Percentiles rank a stretch among this genome's conserved stretches.
Conservation (phyloP, 2,888 invertebrate species). For the Calameuta pallipes region DNA sequence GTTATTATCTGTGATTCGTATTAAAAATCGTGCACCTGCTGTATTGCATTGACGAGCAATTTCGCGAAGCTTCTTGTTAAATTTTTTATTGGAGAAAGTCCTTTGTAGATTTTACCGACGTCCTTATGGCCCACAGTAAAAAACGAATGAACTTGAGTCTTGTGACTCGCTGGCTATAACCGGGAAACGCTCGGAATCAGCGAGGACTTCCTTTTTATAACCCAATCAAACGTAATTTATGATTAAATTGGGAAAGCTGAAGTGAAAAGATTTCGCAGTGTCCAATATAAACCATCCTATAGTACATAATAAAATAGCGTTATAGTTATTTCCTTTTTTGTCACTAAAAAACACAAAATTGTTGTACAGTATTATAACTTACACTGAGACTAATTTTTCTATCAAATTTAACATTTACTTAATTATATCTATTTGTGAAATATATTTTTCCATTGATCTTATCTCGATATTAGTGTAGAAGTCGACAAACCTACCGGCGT, state of each 20-base stretch:
- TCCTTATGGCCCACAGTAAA: not conserved
- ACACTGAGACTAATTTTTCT: not conserved
- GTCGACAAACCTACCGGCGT: not conserved
- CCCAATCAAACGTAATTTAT: not conserved
- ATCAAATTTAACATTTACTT: not conserved
- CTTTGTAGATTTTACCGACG: not conserved
- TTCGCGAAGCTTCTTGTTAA: not conserved
- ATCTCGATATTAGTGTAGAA: not conserved
- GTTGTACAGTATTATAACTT: not conserved
- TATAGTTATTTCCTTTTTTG: not conserved
- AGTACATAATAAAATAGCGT: not conserved
- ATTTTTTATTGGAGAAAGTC: not conserved
- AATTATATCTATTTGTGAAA: not conserved
- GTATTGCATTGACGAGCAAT: not conserved
- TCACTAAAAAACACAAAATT: not conserved
- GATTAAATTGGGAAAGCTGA: not conserved
- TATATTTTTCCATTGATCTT: not conserved
- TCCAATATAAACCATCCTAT: not conserved
- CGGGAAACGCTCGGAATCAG: not conserved
- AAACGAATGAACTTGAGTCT: not conserved
- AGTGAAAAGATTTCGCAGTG: not conserved
- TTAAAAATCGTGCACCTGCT: not conserved
- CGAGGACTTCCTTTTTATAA: not conserved
- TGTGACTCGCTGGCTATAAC: not conserved
- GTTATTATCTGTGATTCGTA: not conserved